Evolutionary conservation across 2,888 invertebrate genomes (phyloP).

Genomic region (Germaria angustata): DNA sequence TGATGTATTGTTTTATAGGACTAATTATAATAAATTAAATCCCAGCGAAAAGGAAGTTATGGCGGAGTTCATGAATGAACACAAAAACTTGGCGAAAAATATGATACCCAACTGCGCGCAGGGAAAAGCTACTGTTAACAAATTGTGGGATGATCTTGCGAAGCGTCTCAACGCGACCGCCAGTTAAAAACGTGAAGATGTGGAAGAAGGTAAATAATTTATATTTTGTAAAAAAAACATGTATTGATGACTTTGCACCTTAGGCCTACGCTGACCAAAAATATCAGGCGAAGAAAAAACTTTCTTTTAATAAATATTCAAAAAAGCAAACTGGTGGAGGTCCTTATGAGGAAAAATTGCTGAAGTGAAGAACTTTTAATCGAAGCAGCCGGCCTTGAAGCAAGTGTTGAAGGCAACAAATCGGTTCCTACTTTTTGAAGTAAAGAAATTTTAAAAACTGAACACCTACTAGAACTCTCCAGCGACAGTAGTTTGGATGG

Average conservation of each 20-base stretch:
- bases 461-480: background rate
- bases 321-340: too few relatives aligned
- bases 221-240: background rate
- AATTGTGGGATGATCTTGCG: background rate
- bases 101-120: background rate
- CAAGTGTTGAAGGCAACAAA: background rate
- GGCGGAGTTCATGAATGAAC: background rate
- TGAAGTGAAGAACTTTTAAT: background rate
- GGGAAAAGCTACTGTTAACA: background rate
- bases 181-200: background rate
- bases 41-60: background rate
- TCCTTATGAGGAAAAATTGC: background rate
- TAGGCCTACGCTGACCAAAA: background rate
- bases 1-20: background rate
- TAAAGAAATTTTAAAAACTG: background rate
- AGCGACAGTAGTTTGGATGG: background rate
- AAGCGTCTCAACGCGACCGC: background rate
- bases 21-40: background rate
- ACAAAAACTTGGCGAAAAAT: background rate
- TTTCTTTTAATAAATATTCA: constrained; percentile 5
- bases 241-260: background rate
- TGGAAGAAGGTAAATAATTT: background rate
- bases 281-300: background rate
- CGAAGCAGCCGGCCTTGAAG: constrained; percentile 5
- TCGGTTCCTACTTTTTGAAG: background rate